phyloP scores from a whole-genome alignment of 2,113 vertebrate genomes.

The Pteruthius melanotis region DNA sequence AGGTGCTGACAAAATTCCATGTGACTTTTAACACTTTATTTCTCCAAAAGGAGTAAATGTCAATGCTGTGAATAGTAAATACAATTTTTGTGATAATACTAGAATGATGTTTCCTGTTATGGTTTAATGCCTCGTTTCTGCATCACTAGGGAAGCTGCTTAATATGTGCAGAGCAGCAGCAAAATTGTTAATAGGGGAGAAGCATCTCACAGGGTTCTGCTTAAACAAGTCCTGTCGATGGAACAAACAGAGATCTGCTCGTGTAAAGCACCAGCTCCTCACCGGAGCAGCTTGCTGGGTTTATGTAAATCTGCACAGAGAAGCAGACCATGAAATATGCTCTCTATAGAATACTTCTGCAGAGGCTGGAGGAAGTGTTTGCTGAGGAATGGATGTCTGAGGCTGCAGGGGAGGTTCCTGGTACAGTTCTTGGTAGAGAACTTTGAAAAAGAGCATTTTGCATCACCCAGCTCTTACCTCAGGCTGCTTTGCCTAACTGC shows the following conservation, averaged over 20 bases:
- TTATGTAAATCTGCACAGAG: background rate
- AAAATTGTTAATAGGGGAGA: background rate
- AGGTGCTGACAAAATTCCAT: background rate
- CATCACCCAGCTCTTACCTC: background rate
- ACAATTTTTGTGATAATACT: background rate
- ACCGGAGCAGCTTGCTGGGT: background rate
- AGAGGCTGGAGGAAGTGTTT: background rate
- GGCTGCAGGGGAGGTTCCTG: background rate
- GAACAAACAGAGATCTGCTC: background rate
- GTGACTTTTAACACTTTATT: background rate
- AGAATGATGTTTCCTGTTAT: background rate
- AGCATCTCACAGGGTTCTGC: background rate
- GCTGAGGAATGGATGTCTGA: background rate
- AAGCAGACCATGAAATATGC: background rate
- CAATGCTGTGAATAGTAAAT: background rate
- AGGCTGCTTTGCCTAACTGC: background rate
- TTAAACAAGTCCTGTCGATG: background rate
- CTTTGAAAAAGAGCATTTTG: background rate
- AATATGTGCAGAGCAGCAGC: conserved; percentile 8
- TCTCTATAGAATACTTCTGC: background rate
- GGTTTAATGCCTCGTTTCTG: conserved; percentile 1
- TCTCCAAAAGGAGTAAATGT: background rate
- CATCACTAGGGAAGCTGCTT: background rate
- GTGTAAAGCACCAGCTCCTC: background rate
- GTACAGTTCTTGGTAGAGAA: background rate